phyloP scores from a whole-genome alignment of 2,797 vertebrate species.

The Melanotaenia boesemani region DNA sequence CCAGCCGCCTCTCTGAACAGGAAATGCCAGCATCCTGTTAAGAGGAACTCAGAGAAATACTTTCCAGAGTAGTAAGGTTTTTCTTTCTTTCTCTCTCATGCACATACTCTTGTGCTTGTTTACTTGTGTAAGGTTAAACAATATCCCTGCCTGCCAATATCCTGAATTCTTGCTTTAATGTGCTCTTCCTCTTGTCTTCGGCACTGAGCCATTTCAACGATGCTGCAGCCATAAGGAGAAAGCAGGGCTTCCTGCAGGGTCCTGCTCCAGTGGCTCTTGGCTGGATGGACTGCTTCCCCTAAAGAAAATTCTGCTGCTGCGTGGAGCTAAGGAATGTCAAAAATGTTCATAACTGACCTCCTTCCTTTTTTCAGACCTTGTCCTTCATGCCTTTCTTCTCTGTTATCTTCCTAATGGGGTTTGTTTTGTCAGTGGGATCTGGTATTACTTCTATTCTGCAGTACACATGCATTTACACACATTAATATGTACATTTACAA shows the following conservation, averaged over 20 bases:
- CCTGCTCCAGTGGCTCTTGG: constrained; percentile 57
- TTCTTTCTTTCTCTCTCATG: constrained; percentile 16
- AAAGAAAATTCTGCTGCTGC: constrained; percentile 68
- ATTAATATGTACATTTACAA: constrained; percentile 13
- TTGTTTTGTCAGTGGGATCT: constrained; percentile 49
- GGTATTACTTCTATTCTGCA: constrained; percentile 37
- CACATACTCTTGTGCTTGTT: constrained; percentile 45
- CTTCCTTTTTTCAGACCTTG: constrained; percentile 30
- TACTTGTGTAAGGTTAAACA: constrained; percentile 70
- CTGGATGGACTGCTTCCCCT: constrained; percentile 53
- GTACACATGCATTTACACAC: constrained; percentile 17
- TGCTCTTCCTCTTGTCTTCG: constrained; percentile 67
- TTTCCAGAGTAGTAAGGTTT: constrained; percentile 50
- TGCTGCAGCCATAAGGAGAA: constrained; percentile 39
- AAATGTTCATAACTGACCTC: constrained; percentile 64
- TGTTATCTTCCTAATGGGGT: constrained; percentile 20
- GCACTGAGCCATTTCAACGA: constrained; percentile 46
- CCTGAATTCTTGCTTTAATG: constrained; percentile 75
- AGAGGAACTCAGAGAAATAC: constrained; percentile 48
- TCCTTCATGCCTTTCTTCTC: constrained; percentile 41
- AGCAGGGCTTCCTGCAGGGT: constrained; percentile 45
- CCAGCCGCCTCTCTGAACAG: constrained; percentile 56
- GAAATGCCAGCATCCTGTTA: constrained; percentile 72
- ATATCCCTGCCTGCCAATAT: constrained; percentile 58
- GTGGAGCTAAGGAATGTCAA: constrained; percentile 67